Evolutionary conservation across 2,888 invertebrate species (phyloP), one percentile per base, ranked within the genome.

Genomic region (Monopis laevigella): DNA sequence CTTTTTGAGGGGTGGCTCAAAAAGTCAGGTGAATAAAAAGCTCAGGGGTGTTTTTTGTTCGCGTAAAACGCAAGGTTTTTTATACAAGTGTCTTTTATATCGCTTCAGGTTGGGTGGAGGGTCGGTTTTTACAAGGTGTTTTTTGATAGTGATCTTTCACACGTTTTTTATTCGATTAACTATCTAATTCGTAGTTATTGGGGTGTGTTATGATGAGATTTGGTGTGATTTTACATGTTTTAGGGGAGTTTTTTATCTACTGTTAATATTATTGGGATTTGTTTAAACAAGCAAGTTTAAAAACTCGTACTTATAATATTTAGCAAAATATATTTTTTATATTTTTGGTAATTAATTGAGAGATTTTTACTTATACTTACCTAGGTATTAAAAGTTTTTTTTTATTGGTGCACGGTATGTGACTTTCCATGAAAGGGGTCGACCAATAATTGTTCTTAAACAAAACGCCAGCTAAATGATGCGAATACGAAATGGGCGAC

Each of bases 151-250:
- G 61, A 73, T 73, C 72, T 62, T 63, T 77, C 72, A 63, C 77
- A 73, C 77, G 71, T 75, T 77, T 77, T 77, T 75, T 64, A 64
- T 62, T 40, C 35, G 43, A 50, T 63, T 67, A 70, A 70, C 67
- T 58, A 54, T 45, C 29, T 67, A 64, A 66, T 66, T 59, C 58
- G 55, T 56, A 61, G 65, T 68, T 65, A 71, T 71, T 67, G 59
- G 61, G 66, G 65, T 59, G 58, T 73, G 65, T 72, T 21, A 13
- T 71, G 65, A 10, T 16, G 21, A 13, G 28, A 34, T 17, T 36
- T 5, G 30, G 67, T 65, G 61, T 55, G 60, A 64, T 66, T 66
- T 53, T 50, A 43, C 34, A 55, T 62, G 59, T 60, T 58, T 52
- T 51, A 43, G 30, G 44, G n/a, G 35, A 46, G 46, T 39, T 45